phyloP scores from a whole-genome alignment of 2,888 invertebrate genomes.

The Mythimna ferrago region DNA sequence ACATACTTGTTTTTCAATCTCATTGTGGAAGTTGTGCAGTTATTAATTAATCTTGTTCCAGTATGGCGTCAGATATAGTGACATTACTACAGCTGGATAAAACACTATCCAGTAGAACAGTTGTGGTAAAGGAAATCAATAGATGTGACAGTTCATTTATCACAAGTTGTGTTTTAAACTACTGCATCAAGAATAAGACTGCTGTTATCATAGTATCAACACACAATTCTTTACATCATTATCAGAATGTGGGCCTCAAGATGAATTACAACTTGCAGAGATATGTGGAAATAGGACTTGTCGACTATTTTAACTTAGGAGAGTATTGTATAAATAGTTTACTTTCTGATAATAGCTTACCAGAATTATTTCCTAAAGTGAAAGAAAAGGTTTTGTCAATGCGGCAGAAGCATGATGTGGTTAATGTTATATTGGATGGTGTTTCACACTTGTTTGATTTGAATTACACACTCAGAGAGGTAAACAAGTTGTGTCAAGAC shows the following conservation, averaged over 20 bases:
- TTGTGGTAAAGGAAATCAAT: slow-evolving; percentile 93
- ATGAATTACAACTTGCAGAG: slow-evolving; percentile 93
- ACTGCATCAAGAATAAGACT: slow-evolving; percentile 91
- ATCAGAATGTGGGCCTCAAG: slow-evolving; percentile 93
- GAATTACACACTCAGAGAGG: slow-evolving; percentile 88
- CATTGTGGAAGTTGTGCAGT: slow-evolving; percentile 18
- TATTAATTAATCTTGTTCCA: slow-evolving; percentile 69
- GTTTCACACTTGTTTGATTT: slow-evolving; percentile 93
- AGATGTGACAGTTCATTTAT: slow-evolving; percentile 94
- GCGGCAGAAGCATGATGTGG: slow-evolving; percentile 78
- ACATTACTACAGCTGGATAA: slow-evolving; percentile 92
- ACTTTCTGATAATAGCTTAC: slow-evolving; percentile 74
- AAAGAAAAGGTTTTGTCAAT: slow-evolving; percentile 80
- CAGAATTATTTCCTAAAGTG: slow-evolving; percentile 82
- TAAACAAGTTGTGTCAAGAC: slow-evolving; percentile 87
- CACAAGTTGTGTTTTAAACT: slow-evolving; percentile 92
- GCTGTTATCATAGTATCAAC: slow-evolving; percentile 92
- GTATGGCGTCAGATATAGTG: slow-evolving; percentile 92
- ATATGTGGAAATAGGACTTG: slow-evolving; percentile 78
- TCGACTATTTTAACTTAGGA: slow-evolving; percentile 79
- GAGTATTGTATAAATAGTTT: slow-evolving; percentile 72
- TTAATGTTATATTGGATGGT: slow-evolving; percentile 93
- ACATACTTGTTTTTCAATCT: background rate
- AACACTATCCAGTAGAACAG: slow-evolving; percentile 88
- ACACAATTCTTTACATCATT: slow-evolving; percentile 94